A percentile compares a stretch with the other conserved stretches of the same genome.
Evolutionary conservation across 2,113 vertebrate species (phyloP).

Genomic region (Caranx melampygus): DNA sequence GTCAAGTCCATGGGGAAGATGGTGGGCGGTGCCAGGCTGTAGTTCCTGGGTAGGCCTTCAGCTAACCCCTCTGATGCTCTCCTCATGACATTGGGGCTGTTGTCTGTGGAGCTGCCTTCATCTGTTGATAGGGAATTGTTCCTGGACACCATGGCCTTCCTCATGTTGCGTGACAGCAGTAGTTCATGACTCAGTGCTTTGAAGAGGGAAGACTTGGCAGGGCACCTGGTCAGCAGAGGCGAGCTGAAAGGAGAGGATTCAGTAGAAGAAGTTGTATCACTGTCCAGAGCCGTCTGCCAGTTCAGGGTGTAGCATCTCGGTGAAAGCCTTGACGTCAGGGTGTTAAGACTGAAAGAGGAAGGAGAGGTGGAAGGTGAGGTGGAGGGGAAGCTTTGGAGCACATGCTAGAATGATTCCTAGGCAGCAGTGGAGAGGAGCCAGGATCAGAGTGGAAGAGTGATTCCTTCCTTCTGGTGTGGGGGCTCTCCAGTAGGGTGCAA

Average conservation of each 20-base stretch:
- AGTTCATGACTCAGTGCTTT: conserved; percentile 87
- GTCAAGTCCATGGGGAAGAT: conserved; percentile 80
- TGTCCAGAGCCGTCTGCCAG: conserved; percentile 85
- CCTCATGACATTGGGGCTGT: conserved; percentile 88
- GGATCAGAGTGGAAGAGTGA: conserved; percentile 89
- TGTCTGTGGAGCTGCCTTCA: conserved; percentile 92
- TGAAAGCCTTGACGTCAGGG: conserved; percentile 75
- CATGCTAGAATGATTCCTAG: conserved; percentile 83
- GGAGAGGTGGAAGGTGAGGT: conserved; percentile 69
- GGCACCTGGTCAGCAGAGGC: conserved; percentile 82
- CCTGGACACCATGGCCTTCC: conserved; percentile 81
- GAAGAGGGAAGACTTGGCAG: conserved; percentile 80
- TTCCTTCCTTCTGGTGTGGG: conserved; percentile 92
- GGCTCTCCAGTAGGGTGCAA: conserved; percentile 91
- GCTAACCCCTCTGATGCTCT: conserved; percentile 84
- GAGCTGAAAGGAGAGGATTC: conserved; percentile 90
- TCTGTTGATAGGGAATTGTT: conserved; percentile 91
- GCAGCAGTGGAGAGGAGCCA: conserved; percentile 72
- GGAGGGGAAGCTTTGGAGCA: conserved; percentile 68
- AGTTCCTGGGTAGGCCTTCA: conserved; percentile 73
- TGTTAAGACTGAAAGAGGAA: conserved; percentile 83
- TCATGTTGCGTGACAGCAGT: conserved; percentile 81
- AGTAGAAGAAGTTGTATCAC: conserved; percentile 87
- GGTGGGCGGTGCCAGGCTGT: conserved; percentile 78
- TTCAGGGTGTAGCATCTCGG: conserved; percentile 73